Base-by-base conservation (phyloP, 2,797 vertebrate species). In the Arnoldichthys spilopterus region DNA sequence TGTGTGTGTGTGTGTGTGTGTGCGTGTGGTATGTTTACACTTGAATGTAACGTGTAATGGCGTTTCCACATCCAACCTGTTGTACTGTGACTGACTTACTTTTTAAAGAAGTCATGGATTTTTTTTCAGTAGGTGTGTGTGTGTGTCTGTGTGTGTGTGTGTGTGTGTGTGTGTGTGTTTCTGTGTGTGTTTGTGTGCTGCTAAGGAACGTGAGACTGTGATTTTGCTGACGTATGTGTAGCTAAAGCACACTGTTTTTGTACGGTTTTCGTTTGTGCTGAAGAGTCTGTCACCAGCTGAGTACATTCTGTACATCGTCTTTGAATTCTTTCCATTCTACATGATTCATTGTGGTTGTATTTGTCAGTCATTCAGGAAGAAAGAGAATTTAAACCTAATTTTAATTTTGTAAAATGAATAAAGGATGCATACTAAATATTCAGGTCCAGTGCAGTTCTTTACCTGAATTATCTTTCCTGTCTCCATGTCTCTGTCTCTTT, bases 391-490 rank as follows among this genome's bases (percentile, higher is more conserved):
- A 88, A 88, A 67, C 49, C 40, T 61, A 76, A 75, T 91, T 93
- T 92, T 88, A 91, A 90, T 95, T 94, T 95, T 94, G 89, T 93
- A 93, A 85, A 91, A 93, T 88, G 80, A 94, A 94, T 94, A 94
- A 94, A 94, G 89, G 84, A 92, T 88, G 90, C 90, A 88, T 86
- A 93, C 74, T 82, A 83, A 91, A 88, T 78, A 64, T 77, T 80
- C 70, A 24, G 34, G 40, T 20, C n/a, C 59, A 30, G 58, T 76
- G 49, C 45, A 34, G 37, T 69, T 40, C 51, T 56, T 18, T 64
- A 18, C 9, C 20, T n/a, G 8, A 7, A 4, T 4, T 49, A 11
- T 15, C 12, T 4, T 11, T 1, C 20, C 26, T 53, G 18, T 32
- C 26, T 70, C 8, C 32, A 6, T 9, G 6, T 32, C 47, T 47